Evolutionary conservation across 2,113 vertebrate species (phyloP).

Genomic region (Brachypodius melanocephalos): DNA sequence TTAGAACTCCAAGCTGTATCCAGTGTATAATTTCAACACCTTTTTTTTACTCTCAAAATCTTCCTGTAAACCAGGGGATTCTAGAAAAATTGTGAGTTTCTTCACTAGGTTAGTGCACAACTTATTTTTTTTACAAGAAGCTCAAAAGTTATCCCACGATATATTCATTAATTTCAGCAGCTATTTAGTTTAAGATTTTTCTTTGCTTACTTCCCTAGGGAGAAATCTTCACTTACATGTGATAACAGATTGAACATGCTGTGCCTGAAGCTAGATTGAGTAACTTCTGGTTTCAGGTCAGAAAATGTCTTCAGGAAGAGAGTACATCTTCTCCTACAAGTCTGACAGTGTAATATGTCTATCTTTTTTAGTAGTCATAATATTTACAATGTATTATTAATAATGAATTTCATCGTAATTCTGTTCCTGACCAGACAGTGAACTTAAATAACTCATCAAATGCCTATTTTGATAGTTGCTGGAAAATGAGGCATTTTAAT

Average conservation of each 20-base stretch:
- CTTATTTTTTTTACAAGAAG: neutral
- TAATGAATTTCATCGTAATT: conserved; percentile 41
- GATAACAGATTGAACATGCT: fast-evolving
- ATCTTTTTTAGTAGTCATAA: conserved; percentile 25
- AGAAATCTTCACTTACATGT: neutral
- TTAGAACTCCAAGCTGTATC: neutral
- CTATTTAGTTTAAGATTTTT: neutral
- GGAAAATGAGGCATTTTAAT: neutral
- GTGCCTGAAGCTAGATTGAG: neutral
- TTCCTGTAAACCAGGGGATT: neutral
- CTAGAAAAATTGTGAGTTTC: neutral
- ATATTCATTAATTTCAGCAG: neutral
- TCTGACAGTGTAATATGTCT: conserved; percentile 7
- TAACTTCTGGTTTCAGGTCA: conserved; percentile 19
- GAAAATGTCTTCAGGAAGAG: conserved; percentile 28
- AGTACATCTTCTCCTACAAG: neutral
- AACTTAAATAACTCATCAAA: conserved; percentile 23
- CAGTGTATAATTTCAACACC: neutral
- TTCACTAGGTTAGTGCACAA: neutral
- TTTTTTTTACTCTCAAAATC: neutral
- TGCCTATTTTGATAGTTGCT: conserved; percentile 15
- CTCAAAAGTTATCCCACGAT: neutral
- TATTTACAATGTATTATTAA: conserved; percentile 38
- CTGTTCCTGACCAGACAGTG: conserved; percentile 34
- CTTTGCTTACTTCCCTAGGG: neutral